Conservation (phyloP, 2,888 invertebrate genomes). For the Xanthorhoe spadicearia region DNA sequence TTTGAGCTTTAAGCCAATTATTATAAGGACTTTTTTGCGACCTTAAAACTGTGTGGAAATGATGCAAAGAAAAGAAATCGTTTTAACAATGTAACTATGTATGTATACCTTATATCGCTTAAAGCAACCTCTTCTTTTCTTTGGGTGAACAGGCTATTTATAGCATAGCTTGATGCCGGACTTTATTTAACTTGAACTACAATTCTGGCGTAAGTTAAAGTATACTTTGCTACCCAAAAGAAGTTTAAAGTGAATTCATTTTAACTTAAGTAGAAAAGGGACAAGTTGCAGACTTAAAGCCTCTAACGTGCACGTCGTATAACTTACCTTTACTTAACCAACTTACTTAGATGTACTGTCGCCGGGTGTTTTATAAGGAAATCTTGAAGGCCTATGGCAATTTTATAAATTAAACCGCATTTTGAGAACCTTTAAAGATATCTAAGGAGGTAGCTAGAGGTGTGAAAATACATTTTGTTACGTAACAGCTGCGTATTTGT, state of each 20-base stretch:
- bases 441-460: no score
- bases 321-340: slow-evolving; percentile 50
- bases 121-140: no score
- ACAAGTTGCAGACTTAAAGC: slow-evolving; percentile 52
- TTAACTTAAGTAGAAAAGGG: slow-evolving; percentile 21
- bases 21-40: background rate
- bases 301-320: slow-evolving; percentile 51
- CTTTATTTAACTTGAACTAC: background rate
- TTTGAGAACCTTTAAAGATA: no score
- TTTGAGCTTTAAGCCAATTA: no score
- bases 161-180: background rate
- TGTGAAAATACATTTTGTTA: no score
- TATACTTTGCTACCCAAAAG: slow-evolving; percentile 4
- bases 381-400: background rate
- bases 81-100: no score
- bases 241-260: slow-evolving; percentile 27
- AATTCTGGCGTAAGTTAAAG: background rate
- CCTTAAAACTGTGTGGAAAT: background rate
- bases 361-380: slow-evolving; percentile 8
- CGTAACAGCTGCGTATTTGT: no score
- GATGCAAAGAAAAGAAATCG: no score
- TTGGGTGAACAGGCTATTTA: no score
- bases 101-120: no score
- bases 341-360: slow-evolving; percentile 32
- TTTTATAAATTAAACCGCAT: background rate